Conservation (phyloP, 2,888 invertebrate genomes). For the Trachelus stipa region DNA sequence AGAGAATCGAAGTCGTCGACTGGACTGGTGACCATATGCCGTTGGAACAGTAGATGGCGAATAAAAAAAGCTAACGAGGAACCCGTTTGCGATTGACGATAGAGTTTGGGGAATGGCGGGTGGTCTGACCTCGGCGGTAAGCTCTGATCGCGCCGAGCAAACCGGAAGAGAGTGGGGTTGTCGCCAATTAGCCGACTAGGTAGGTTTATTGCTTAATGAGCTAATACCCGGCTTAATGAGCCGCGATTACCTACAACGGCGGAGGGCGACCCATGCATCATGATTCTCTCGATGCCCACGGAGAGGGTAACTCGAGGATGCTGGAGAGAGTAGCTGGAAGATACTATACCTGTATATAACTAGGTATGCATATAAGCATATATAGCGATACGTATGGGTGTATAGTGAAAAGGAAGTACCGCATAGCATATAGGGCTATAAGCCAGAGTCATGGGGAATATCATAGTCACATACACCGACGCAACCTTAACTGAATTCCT, state of each 20-base stretch:
- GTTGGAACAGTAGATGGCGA: not conserved
- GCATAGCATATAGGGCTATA: not conserved
- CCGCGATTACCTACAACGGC: constrained; percentile 52
- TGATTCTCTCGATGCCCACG: constrained; percentile 6
- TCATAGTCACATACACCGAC: not conserved
- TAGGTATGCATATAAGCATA: not conserved
- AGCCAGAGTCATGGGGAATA: not conserved
- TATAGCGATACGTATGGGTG: not conserved
- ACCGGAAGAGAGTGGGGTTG: constrained; percentile 54
- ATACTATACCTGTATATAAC: not conserved
- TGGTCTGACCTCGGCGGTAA: constrained; percentile 12
- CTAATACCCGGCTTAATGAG: constrained; percentile 58
- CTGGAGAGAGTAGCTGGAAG: not conserved
- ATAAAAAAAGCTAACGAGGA: constrained; percentile 38
- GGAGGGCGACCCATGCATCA: constrained; percentile 19
- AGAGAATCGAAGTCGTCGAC: not conserved
- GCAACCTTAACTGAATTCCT: constrained; percentile 1
- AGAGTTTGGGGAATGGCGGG: constrained; percentile 39
- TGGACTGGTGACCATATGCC: constrained; percentile 2
- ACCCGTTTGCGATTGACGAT: constrained; percentile 38
- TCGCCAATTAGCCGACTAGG: constrained; percentile 57
- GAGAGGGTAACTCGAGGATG: not conserved
- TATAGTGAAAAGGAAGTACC: not conserved
- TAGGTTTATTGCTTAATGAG: constrained; percentile 62
- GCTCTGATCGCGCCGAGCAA: constrained; percentile 38